A percentile compares a stretch with the other conserved stretches of the same genome.
Conservation (phyloP, 2,888 invertebrate species). For the Polymixis flavicincta region DNA sequence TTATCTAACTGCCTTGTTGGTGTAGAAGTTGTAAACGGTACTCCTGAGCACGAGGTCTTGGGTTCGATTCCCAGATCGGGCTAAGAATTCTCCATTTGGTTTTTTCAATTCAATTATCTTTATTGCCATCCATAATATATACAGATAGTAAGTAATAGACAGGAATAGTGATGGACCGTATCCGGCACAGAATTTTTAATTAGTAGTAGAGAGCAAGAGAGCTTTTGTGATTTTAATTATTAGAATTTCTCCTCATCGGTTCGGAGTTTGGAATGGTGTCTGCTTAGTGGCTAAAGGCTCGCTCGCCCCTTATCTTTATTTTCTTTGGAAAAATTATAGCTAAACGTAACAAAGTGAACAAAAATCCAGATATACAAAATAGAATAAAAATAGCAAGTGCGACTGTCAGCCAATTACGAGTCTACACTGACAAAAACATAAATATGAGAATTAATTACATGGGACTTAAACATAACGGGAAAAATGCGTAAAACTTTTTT, state of each 20-base stretch:
- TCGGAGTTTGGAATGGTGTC: neutral
- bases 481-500: neutral
- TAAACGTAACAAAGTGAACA: neutral
- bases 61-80: neutral
- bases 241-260: neutral
- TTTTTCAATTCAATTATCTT: too few species aligned
- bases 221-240: too few species aligned
- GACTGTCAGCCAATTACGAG: neutral
- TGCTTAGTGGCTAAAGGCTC: neutral
- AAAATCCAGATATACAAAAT: neutral
- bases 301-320: neutral
- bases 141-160: too few species aligned
- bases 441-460: neutral
- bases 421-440: neutral
- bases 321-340: neutral
- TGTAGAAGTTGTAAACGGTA: too few species aligned
- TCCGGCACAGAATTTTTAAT: too few species aligned
- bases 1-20: too few species aligned
- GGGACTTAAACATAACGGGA: neutral
- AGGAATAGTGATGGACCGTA: too few species aligned
- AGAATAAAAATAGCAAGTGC: neutral
- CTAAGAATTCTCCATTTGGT: neutral
- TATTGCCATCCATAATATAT: too few species aligned
- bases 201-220: too few species aligned
- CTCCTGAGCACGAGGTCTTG: neutral